Evolutionary conservation across 2,797 vertebrate species (phyloP).

Genomic region (Onychomys torridus): DNA sequence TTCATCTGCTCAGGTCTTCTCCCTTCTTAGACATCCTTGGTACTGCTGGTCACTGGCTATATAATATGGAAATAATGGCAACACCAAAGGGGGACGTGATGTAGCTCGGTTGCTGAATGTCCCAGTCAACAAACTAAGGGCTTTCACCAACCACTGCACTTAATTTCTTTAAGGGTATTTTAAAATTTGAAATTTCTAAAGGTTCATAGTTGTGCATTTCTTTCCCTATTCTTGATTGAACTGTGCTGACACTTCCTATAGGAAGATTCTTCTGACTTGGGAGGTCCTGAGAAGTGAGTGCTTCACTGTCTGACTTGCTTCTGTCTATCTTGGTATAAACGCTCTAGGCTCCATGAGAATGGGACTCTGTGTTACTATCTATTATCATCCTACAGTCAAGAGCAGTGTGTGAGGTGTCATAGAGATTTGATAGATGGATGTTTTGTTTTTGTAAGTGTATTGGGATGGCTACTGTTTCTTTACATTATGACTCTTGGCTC

Average conservation of each 20-base stretch:
- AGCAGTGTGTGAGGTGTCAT: neutral
- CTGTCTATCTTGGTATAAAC: neutral
- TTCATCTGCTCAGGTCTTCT: neutral
- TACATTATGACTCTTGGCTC: neutral
- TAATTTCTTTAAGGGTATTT: neutral
- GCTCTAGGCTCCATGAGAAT: neutral
- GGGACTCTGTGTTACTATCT: neutral
- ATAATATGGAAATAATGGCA: neutral
- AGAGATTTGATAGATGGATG: neutral
- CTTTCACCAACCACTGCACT: neutral
- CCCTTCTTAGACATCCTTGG: neutral
- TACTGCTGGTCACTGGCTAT: neutral
- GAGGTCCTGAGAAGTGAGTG: fast-evolving
- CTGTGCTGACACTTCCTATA: neutral
- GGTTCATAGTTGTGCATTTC: fast-evolving
- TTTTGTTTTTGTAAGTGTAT: neutral
- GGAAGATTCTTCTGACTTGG: neutral
- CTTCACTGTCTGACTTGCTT: neutral
- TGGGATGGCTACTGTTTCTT: neutral
- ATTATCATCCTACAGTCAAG: neutral
- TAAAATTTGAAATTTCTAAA: neutral
- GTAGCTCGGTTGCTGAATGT: neutral
- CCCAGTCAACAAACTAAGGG: neutral
- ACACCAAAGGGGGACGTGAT: neutral
- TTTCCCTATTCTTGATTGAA: neutral